A percentile compares a stretch with the other conserved stretches of the same genome.
Conservation (phyloP, 2,888 invertebrate species). For the Pseudoips prasinana region DNA sequence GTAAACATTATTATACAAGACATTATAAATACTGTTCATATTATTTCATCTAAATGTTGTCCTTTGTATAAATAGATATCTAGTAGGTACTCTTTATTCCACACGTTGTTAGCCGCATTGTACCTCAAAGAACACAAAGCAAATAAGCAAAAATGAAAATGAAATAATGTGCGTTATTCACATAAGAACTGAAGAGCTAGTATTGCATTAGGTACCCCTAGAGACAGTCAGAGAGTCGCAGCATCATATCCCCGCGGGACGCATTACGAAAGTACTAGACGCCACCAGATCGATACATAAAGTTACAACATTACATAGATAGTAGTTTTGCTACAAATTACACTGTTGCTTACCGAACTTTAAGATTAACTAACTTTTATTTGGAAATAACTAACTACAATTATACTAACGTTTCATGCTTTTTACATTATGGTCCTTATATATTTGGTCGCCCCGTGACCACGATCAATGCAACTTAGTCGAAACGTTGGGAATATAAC, state of each 20-base stretch:
- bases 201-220: conserved; percentile 75
- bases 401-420: too few species aligned
- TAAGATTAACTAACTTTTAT: conserved; percentile 14
- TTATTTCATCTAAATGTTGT: too few species aligned
- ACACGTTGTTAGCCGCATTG: too few species aligned
- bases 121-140: not conserved
- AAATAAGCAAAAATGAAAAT: conserved; percentile 38
- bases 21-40: too few species aligned
- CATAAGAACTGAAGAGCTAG: conserved; percentile 53
- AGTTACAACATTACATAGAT: conserved; percentile 61
- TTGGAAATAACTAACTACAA: conserved; percentile 4
- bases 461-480: too few species aligned
- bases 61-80: too few species aligned
- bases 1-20: too few species aligned
- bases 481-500: too few species aligned
- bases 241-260: conserved; percentile 70
- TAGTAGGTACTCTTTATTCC: too few species aligned
- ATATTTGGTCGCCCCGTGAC: too few species aligned
- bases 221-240: conserved; percentile 61
- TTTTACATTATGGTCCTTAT: too few species aligned
- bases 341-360: conserved; percentile 26
- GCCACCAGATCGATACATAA: conserved; percentile 72
- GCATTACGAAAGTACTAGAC: conserved; percentile 77
- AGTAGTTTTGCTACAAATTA: conserved; percentile 47
- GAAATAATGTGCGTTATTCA: conserved; percentile 31